Conservation (phyloP, 2,888 invertebrate genomes). For the Scaptomyza tumidula region DNA sequence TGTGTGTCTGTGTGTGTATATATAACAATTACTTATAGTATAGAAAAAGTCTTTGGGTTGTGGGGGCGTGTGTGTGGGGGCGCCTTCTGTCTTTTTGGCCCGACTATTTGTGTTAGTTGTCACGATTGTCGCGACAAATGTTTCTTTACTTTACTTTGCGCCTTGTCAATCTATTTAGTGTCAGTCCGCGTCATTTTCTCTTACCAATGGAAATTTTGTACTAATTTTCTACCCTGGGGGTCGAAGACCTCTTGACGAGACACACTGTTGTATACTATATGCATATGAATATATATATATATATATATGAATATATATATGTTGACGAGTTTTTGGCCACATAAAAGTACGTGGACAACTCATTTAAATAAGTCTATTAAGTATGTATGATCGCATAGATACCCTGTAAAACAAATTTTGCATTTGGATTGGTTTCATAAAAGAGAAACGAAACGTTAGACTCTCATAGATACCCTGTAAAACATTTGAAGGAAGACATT, state of each 20-base stretch:
- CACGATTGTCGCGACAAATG: slow-evolving; percentile 54
- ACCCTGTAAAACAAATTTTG: background rate
- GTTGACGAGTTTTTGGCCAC: slow-evolving; percentile 1
- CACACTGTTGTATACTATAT: background rate
- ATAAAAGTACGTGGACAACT: background rate
- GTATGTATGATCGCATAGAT: background rate
- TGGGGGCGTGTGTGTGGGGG: slow-evolving; percentile 23
- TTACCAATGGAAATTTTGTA: slow-evolving; percentile 61
- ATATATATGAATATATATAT: slow-evolving; percentile 21
- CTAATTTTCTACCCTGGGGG: slow-evolving; percentile 61
- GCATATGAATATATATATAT: background rate
- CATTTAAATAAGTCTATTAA: background rate
- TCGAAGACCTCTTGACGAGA: slow-evolving; percentile 61
- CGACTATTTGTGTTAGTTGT: slow-evolving; percentile 57
- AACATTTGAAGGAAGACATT: too few relatives aligned
- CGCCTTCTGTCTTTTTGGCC: slow-evolving; percentile 26
- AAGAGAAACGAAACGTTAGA: too few relatives aligned
- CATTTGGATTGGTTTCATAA: too few relatives aligned
- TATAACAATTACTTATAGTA: background rate
- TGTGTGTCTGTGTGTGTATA: slow-evolving; percentile 11
- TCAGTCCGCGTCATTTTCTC: slow-evolving; percentile 46
- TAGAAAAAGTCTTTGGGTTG: slow-evolving; percentile 10
- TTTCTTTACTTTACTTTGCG: slow-evolving; percentile 38
- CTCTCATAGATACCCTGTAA: background rate
- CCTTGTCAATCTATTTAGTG: slow-evolving; percentile 64